A percentile compares a stretch with the other conserved stretches of the same genome.
phyloP scores from a whole-genome alignment of 1,140 invertebrate genomes.

The Cataglyphis hispanica region DNA sequence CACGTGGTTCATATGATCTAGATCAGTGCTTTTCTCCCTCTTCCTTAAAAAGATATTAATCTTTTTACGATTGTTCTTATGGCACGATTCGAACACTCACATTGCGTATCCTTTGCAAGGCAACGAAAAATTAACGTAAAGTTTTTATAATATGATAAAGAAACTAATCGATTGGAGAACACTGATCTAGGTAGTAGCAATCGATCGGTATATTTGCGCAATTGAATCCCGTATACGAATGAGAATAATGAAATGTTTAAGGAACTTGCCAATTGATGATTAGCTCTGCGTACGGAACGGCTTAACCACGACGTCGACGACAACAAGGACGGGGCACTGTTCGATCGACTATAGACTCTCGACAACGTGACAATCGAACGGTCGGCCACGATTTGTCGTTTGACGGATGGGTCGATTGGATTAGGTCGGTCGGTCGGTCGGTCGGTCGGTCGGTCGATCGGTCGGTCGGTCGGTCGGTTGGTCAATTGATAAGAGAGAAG shows the following conservation, averaged over 20 bases:
- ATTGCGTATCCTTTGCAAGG: not conserved
- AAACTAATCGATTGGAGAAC: not conserved
- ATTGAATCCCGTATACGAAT: too few relatives aligned
- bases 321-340: conserved; percentile 62
- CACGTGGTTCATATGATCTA: not conserved
- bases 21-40: not conserved
- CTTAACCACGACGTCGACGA: conserved; percentile 51
- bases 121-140: not conserved
- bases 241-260: conserved; percentile 19
- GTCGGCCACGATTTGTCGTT: conserved; percentile 55
- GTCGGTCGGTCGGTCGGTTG: conserved; percentile 63
- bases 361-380: conserved; percentile 72
- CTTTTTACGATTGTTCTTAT: not conserved
- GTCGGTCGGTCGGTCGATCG: conserved; percentile 65
- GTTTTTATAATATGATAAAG: not conserved
- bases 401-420: conserved; percentile 67
- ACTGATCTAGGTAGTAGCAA: not conserved
- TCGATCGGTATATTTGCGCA: not conserved
- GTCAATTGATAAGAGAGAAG: conserved; percentile 48
- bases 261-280: conserved; percentile 70
- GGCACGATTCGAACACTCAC: not conserved
- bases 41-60: not conserved
- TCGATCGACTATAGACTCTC: conserved; percentile 72
- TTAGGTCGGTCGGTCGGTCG: conserved; percentile 58
- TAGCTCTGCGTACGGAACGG: conserved; percentile 58